Percentiles rank a stretch among this genome's conserved stretches.
These are phyloP conservation scores for Aldrovandia affinis DNA, from an alignment of 2,797 vertebrate genomes.

Conservation along the genomic window DNA sequence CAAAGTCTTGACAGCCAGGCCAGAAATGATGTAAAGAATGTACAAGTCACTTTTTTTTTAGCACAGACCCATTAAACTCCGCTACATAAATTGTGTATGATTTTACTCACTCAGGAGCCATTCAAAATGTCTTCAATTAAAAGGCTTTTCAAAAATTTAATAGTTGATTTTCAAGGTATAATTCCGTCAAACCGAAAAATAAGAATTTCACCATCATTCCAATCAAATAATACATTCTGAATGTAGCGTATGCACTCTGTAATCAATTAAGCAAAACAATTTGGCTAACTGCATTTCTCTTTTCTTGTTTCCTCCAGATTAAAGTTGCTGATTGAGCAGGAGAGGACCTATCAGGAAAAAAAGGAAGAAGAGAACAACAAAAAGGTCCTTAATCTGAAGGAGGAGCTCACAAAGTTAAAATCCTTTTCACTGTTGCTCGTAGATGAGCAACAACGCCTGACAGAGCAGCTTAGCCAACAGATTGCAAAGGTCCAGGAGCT, in stretches of 20 bases:
- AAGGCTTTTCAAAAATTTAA: no score
- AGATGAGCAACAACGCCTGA: constrained; percentile 91
- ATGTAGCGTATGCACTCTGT: background rate
- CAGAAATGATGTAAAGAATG: background rate
- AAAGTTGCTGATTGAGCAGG: constrained; percentile 90
- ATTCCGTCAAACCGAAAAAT: background rate
- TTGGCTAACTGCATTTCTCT: background rate
- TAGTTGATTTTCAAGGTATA: background rate
- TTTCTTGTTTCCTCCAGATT: constrained; percentile 71
- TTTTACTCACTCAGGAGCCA: background rate
- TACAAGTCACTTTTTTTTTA: no score
- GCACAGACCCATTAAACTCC: no score
- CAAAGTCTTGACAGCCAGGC: background rate
- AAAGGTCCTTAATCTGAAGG: constrained; percentile 81
- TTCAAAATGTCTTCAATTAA: background rate
- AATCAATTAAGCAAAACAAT: background rate
- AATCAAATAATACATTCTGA: background rate
- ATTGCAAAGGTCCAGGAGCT: constrained; percentile 84
- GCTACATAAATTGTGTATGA: no score
- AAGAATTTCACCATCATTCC: background rate
- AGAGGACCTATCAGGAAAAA: constrained; percentile 82
- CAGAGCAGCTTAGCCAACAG: constrained; percentile 85
- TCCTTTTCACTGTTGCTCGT: constrained; percentile 95
- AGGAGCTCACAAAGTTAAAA: constrained; percentile 92
- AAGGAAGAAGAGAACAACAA: constrained; percentile 86